A percentile compares a stretch with the other conserved stretches of the same genome.
Evolutionary conservation across 2,797 vertebrate genomes (phyloP).

Genomic region (Natrix natrix): DNA sequence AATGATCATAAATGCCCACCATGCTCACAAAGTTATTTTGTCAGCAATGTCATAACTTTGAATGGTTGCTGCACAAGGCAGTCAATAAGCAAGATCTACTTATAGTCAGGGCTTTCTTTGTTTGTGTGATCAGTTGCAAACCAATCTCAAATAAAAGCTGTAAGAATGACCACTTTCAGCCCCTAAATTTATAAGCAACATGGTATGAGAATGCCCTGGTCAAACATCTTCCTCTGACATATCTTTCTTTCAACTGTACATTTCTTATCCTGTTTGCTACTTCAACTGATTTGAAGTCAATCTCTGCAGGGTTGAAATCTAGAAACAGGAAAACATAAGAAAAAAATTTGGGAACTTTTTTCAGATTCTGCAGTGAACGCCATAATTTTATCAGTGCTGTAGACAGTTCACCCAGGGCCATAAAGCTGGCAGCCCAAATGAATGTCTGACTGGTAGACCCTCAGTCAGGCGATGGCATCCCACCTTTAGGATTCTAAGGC

Average conservation of each 20-base stretch:
- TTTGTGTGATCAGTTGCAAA: neutral
- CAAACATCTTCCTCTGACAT: neutral
- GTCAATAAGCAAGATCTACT: neutral
- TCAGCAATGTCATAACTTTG: neutral
- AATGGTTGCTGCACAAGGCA: neutral
- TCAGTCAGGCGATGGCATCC: neutral
- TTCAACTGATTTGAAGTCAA: neutral
- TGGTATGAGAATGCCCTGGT: neutral
- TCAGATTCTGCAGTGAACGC: neutral
- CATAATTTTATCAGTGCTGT: neutral
- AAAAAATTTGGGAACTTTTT: neutral
- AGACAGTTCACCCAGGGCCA: neutral
- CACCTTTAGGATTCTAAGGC: constrained; percentile 82
- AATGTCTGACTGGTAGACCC: neutral
- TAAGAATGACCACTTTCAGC: neutral
- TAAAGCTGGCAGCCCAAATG: neutral
- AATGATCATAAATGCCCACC: neutral
- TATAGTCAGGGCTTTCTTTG: neutral
- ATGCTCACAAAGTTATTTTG: neutral
- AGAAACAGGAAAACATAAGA: neutral
- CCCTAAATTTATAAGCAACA: neutral
- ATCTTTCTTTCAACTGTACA: neutral
- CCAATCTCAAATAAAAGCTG: neutral
- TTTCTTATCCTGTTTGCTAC: neutral
- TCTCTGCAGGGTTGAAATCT: neutral